These are phyloP conservation scores for Rhinoptilus africanus DNA, from an alignment of 2,113 vertebrate genomes.

Conservation along the genomic window DNA sequence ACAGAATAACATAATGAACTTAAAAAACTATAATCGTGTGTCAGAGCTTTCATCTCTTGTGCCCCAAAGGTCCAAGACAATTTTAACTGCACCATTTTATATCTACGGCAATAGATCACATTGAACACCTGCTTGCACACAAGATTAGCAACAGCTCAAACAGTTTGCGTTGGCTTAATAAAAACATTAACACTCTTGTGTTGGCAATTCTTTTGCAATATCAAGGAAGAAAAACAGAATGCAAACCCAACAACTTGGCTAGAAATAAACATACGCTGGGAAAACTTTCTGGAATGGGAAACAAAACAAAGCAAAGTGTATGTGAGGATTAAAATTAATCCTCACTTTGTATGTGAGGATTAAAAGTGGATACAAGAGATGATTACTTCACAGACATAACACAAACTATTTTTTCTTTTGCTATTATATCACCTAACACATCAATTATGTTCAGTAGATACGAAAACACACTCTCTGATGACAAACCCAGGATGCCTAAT, in stretches of 20 bases:
- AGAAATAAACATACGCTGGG: background rate
- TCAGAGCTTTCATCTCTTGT: background rate
- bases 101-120: background rate
- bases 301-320: background rate
- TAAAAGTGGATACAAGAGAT: background rate
- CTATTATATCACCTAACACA: background rate
- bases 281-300: background rate
- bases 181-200: background rate
- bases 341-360: background rate
- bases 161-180: conserved; percentile 25
- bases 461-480: background rate
- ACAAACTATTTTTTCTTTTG: background rate
- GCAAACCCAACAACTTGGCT: background rate
- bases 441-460: background rate
- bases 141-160: background rate
- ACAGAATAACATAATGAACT: background rate
- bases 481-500: background rate
- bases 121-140: conserved; percentile 19
- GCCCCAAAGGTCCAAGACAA: background rate
- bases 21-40: background rate
- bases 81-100: conserved; percentile 21
- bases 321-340: background rate
- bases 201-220: background rate
- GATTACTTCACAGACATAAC: background rate
- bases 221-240: background rate